Base-by-base conservation (phyloP, 2,113 vertebrate species). In the Anolis sagrei region DNA sequence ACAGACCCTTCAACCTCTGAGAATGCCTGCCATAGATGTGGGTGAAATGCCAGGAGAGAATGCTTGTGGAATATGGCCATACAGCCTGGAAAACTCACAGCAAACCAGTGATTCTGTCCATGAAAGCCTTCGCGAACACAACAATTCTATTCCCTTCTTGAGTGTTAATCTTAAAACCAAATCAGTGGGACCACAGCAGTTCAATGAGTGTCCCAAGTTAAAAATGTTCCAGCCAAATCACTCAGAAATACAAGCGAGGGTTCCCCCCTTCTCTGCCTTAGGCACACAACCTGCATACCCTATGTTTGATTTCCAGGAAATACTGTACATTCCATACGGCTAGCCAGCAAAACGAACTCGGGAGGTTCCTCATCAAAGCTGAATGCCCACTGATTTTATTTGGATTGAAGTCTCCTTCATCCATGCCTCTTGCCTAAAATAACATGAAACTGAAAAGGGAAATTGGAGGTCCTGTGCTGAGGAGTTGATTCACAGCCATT, bases 231-330 rank as follows among this genome's bases (percentile, higher is more conserved):
- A 27, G 25, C 39, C 48, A 48, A 13, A 5, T 7, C 64, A 66
- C 27, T 81, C 51, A 51, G 51, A 69, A 54, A 68, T 18, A 23
- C 25, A 68, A 68, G 64, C 8, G 14, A 39, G 10, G 27, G 7
- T 39, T 29, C 19, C 5, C n/a, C 1, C 18, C n/a, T 78, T n/a
- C 48, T 18, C 48, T 29, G 39, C 39, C 39, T 34, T 32, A 25
- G 49, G 21, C 21, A 58, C 32, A 54, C 81, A 54, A 39, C 32
- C 32, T 27, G 32, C n/a, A 82, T 19, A 54, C n/a, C 21, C 68
- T 2, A 51, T 23, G 13, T 68, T 83, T 54, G 74, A 76, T 77
- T 84, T 77, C 62, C 66, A 85, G 76, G 76, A 79, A 85, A 85
- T 73, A 61, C 68, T 73, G 36, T 48, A 49, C 68, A 85, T 85